Evolutionary conservation across 2,888 invertebrate species (phyloP), one percentile per base, ranked within the genome.

Genomic region (Protophormia terraenovae): DNA sequence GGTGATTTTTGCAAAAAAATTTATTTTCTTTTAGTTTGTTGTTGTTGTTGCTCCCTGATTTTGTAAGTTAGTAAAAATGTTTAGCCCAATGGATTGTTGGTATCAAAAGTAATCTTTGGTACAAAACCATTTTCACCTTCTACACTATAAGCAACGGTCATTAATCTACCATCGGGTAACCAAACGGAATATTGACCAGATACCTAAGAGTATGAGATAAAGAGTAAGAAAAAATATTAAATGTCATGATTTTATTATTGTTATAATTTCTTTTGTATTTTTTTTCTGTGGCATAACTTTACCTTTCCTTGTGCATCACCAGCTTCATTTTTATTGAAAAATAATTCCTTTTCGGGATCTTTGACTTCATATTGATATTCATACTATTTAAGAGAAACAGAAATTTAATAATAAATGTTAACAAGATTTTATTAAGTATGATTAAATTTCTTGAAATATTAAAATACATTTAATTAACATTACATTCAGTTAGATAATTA

Each of bases 331-430:
- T 95, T 95, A 10, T 95, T 95, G 91, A 95, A 96, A 93, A 94
- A 95, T 60, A 95, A 94, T 79, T 94, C 93, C 87, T 95, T 95
- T 88, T 95, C 95, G 87, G 94, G 94, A 90, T 96, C 95, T 90
- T 96, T 95, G 29, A 96, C 96, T 92, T 95, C 95, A 91, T 95
- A 96, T 92, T 95, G 94, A 92, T 95, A 96, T 91, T 95, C 95
- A 89, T 96, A 96, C 96, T 96, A 93, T 83, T 10, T 38, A 12
- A 47, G 12, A 58, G 45, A 45, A 10, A 53, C 3, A 24, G 3
- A 22, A 19, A 29, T 35, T 29, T 27, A 16, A 50, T n/a, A 27
- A 55, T 0, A 1, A 22, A 53, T 24, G 14, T 41, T 41, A n/a
- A 12, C n/a, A 0, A 35, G 6, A 12, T 35, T 35, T 35, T 8